phyloP scores from a whole-genome alignment of 1,140 invertebrate genomes.

The Hylaeus volcanicus region DNA sequence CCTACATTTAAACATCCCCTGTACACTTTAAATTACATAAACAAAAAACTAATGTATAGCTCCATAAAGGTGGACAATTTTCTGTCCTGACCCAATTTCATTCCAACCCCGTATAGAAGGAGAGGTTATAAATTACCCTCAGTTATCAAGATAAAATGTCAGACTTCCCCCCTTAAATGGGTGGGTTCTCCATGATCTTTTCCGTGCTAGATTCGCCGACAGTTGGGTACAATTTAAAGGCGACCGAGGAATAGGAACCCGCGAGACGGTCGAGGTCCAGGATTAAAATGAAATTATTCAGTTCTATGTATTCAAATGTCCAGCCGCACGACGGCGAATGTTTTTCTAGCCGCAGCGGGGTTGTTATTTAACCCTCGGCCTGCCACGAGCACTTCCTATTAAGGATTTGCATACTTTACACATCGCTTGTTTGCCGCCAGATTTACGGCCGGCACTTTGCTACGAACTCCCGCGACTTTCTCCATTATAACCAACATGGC shows the following conservation, averaged over 20 bases:
- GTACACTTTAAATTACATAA: too few species aligned
- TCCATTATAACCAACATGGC: constrained; percentile 11
- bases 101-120: too few species aligned
- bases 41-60: too few species aligned
- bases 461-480: constrained; percentile 36
- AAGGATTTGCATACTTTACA: constrained; percentile 51
- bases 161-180: neutral
- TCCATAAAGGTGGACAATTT: too few species aligned
- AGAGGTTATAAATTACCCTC: too few species aligned
- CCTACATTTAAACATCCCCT: too few species aligned
- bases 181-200: neutral
- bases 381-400: constrained; percentile 46
- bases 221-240: constrained; percentile 1
- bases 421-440: constrained; percentile 44
- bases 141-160: too few species aligned
- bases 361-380: constrained; percentile 46
- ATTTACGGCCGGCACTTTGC: constrained; percentile 49
- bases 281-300: constrained; percentile 57
- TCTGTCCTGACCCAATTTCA: too few species aligned
- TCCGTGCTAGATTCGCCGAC: neutral
- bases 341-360: constrained; percentile 35
- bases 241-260: neutral
- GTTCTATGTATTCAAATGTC: constrained; percentile 56
- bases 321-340: constrained; percentile 32
- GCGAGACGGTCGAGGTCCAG: constrained; percentile 1